A percentile compares a stretch with the other conserved stretches of the same genome.
Evolutionary conservation across 2,113 vertebrate species (phyloP).

Genomic region (Petrocephalus zakoni): DNA sequence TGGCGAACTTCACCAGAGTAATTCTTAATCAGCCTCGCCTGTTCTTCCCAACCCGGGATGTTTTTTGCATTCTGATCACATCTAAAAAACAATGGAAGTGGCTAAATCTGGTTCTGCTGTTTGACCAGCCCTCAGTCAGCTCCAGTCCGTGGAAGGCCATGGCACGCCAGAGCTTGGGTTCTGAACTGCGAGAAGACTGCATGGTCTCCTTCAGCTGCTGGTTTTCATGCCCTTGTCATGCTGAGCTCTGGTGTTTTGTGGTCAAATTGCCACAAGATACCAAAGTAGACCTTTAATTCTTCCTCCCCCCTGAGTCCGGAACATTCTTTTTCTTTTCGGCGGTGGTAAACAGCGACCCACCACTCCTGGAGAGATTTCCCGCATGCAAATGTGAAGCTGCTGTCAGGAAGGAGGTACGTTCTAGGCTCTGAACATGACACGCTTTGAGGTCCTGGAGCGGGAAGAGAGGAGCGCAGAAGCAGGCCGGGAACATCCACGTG

Average conservation of each 20-base stretch:
- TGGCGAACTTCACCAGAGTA: neutral
- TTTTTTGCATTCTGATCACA: neutral
- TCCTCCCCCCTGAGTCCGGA: neutral
- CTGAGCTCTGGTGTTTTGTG: neutral
- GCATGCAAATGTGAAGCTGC: neutral
- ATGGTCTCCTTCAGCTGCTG: neutral
- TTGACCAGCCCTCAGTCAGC: neutral
- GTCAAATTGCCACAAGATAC: neutral
- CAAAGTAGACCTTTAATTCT: neutral
- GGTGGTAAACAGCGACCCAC: neutral
- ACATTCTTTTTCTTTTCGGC: neutral
- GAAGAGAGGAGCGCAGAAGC: neutral
- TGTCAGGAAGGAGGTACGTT: neutral
- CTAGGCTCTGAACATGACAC: neutral
- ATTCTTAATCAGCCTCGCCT: neutral
- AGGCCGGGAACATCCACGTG: neutral
- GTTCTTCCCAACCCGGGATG: neutral
- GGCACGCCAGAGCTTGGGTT: neutral
- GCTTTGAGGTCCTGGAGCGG: constrained; percentile 9
- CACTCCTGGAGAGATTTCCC: neutral
- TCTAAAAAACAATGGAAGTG: neutral
- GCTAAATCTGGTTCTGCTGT: neutral
- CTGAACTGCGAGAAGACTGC: neutral
- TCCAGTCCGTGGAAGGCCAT: neutral
- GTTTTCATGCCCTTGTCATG: neutral